A percentile compares a stretch with the other conserved stretches of the same genome.
phyloP scores from a whole-genome alignment of 2,888 invertebrate genomes.

The Platycheirus albimanus region DNA sequence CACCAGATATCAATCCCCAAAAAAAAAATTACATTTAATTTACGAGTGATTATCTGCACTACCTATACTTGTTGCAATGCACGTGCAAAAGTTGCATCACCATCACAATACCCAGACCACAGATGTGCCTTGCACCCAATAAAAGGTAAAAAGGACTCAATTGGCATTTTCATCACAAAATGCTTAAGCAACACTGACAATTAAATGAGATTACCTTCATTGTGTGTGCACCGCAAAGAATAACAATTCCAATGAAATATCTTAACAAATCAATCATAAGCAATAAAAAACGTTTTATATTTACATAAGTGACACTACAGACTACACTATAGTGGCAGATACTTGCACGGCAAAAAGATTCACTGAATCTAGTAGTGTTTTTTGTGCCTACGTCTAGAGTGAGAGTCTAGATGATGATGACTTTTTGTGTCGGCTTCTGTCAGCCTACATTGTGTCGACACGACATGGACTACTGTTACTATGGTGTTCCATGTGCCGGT shows the following conservation, averaged over 20 bases:
- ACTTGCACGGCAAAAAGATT: conserved; percentile 19
- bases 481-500: conserved; percentile 15
- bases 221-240: conserved; percentile 17
- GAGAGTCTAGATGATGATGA: conserved; percentile 21
- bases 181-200: conserved; percentile 34
- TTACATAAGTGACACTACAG: conserved; percentile 65
- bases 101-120: not conserved
- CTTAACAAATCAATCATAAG: conserved; percentile 63
- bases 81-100: conserved; percentile 67
- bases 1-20: conserved; percentile 53
- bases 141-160: conserved; percentile 36
- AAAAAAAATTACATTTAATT: conserved; percentile 31
- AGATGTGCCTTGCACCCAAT: conserved; percentile 5
- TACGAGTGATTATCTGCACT: conserved; percentile 26
- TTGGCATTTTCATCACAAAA: conserved; percentile 37
- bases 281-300: conserved; percentile 38
- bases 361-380: conserved; percentile 14
- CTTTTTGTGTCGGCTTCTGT: conserved; percentile 33
- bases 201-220: conserved; percentile 12
- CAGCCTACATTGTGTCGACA: conserved; percentile 42
- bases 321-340: conserved; percentile 26
- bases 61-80: conserved; percentile 27
- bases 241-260: conserved; percentile 40
- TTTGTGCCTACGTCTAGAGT: conserved; percentile 37
- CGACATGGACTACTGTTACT: conserved; percentile 10